A percentile compares a stretch with the other conserved stretches of the same genome.
Evolutionary conservation across 2,888 invertebrate species (phyloP).

Genomic region (Drosophila neotestacea): DNA sequence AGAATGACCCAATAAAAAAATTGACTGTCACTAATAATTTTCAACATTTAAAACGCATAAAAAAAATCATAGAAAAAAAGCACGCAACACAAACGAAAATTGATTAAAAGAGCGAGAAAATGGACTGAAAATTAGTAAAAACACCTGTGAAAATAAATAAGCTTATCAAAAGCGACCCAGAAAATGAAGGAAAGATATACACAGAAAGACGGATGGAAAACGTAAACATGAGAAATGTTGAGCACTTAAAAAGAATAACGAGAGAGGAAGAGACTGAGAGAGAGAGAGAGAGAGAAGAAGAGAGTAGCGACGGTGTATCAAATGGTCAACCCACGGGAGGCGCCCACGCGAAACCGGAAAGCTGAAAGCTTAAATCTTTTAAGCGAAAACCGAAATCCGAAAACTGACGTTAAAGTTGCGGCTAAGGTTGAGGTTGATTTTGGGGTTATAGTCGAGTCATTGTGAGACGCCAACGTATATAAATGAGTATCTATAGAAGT

Average conservation of each 20-base stretch:
- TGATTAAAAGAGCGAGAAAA: slow-evolving; percentile 28
- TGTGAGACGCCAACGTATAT: slow-evolving; percentile 20
- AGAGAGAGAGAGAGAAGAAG: not conserved
- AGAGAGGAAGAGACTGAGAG: slow-evolving; percentile 12
- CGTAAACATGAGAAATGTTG: slow-evolving; percentile 50
- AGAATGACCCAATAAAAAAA: slow-evolving; percentile 47
- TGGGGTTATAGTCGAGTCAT: slow-evolving; percentile 35
- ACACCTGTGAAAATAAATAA: slow-evolving; percentile 73
- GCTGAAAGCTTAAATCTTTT: slow-evolving; percentile 41
- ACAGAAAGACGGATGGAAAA: slow-evolving; percentile 18
- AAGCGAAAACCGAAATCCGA: slow-evolving; percentile 44
- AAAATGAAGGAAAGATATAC: slow-evolving; percentile 27
- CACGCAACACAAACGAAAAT: slow-evolving; percentile 39
- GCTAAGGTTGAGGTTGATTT: slow-evolving; percentile 24
- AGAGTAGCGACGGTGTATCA: slow-evolving; percentile 21
- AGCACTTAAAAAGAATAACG: slow-evolving; percentile 28
- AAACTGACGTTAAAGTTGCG: slow-evolving; percentile 21
- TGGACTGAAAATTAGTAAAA: slow-evolving; percentile 56
- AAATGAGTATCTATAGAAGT: slow-evolving; percentile 33
- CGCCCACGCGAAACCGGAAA: slow-evolving; percentile 59
- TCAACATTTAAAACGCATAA: slow-evolving; percentile 48
- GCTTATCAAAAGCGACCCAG: slow-evolving; percentile 67
- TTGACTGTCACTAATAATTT: slow-evolving; percentile 40
- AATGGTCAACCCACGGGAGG: slow-evolving; percentile 50
- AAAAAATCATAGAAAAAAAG: slow-evolving; percentile 10